Percentiles rank a stretch among this genome's conserved stretches.
Conservation (phyloP, 2,797 vertebrate genomes). For the Enteromius anoplus region DNA sequence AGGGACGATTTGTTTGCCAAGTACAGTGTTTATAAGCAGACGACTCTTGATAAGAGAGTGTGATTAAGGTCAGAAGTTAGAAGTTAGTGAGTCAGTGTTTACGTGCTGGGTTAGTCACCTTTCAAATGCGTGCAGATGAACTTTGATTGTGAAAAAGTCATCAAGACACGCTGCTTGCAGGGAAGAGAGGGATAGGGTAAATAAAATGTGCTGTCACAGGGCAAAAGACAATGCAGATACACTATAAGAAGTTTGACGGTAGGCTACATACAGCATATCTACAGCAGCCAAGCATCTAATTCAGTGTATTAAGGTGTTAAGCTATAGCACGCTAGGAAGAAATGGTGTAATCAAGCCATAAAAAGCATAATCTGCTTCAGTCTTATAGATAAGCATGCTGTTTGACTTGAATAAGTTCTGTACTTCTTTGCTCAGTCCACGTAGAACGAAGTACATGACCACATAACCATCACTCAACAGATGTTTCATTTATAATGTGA, state of each 20-base stretch:
- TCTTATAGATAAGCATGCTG: slow-evolving; percentile 14
- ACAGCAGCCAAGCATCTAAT: background rate
- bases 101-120: slow-evolving; percentile 68
- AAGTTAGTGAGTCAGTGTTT: slow-evolving; percentile 74
- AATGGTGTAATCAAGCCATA: slow-evolving; percentile 1
- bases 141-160: slow-evolving; percentile 62
- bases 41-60: slow-evolving; percentile 60
- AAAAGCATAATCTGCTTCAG: background rate
- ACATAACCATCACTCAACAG: background rate
- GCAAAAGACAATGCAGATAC: background rate
- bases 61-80: slow-evolving; percentile 70
- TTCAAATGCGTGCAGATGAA: slow-evolving; percentile 50
- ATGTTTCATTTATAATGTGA: background rate
- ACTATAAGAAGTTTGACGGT: background rate
- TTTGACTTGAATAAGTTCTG: background rate
- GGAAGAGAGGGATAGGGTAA: slow-evolving; percentile 54
- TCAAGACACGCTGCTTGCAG: slow-evolving; percentile 63
- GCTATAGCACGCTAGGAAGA: background rate
- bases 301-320: background rate
- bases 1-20: slow-evolving; percentile 43
- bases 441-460: slow-evolving; percentile 18
- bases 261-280: background rate
- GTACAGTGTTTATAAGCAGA: slow-evolving; percentile 56
- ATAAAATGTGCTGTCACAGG: slow-evolving; percentile 48
- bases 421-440: background rate